phyloP scores from a whole-genome alignment of 2,888 invertebrate species.

The Trissonchulus latispiculum region DNA sequence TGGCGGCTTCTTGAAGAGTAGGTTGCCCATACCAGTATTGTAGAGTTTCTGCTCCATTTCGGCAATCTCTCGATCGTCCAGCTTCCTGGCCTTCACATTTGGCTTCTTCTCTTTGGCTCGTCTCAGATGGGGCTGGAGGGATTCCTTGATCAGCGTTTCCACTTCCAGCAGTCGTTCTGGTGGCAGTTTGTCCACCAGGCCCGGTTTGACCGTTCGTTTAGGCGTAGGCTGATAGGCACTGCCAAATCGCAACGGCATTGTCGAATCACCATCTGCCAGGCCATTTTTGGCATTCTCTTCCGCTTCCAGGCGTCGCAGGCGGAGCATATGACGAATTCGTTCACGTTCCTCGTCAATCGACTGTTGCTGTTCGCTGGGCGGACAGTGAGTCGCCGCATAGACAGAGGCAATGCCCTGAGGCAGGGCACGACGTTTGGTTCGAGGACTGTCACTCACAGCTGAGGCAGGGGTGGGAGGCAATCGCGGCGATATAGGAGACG shows the following conservation, averaged over 20 bases:
- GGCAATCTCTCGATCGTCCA: conserved; percentile 26
- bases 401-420: neutral
- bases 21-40: conserved; percentile 23
- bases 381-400: neutral
- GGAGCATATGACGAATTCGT: neutral
- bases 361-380: neutral
- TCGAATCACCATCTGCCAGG: too few species aligned
- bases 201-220: conserved; percentile 26
- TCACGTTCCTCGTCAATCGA: neutral
- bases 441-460: neutral
- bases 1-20: conserved; percentile 19
- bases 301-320: neutral
- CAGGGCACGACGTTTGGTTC: conserved; percentile 6
- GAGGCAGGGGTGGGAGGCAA: neutral
- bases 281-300: conserved; percentile 2
- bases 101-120: neutral
- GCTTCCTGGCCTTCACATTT: conserved; percentile 20
- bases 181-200: conserved; percentile 23
- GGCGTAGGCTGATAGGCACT: neutral
- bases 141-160: conserved; percentile 9
- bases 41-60: conserved; percentile 29
- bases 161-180: conserved; percentile 7
- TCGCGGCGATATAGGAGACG: neutral
- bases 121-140: neutral
- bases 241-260: too few species aligned